Evolutionary conservation across 2,888 invertebrate genomes (phyloP).

Genomic region (Drosophila atripex): DNA sequence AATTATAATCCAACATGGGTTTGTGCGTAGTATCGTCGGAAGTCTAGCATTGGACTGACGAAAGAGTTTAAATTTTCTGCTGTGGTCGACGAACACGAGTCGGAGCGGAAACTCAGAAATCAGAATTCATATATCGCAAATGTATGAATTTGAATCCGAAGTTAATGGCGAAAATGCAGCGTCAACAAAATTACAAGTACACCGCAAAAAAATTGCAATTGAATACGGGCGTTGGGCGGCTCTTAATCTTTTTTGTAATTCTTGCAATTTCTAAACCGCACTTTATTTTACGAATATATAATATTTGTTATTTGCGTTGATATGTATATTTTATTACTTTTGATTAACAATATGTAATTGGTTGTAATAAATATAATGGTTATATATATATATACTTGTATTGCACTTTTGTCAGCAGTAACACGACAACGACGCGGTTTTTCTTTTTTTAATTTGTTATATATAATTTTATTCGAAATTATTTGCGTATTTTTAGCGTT

Average conservation of each 20-base stretch:
- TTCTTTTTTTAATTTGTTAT: slow-evolving; percentile 3
- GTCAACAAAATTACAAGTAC: slow-evolving; percentile 36
- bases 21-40: slow-evolving; percentile 64
- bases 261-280: slow-evolving; percentile 26
- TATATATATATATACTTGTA: slow-evolving; percentile 40
- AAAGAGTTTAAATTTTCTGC: slow-evolving; percentile 22
- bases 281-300: slow-evolving; percentile 15
- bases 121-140: slow-evolving; percentile 32
- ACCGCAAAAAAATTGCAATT: slow-evolving; percentile 40
- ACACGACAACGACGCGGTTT: slow-evolving; percentile 40
- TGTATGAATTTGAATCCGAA: slow-evolving; percentile 24
- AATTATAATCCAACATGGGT: slow-evolving; percentile 84
- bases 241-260: slow-evolving; percentile 15
- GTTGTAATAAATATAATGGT: slow-evolving; percentile 34
- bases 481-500: slow-evolving; percentile 32
- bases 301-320: slow-evolving; percentile 28
- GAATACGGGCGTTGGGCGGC: slow-evolving; percentile 8
- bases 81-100: slow-evolving; percentile 39
- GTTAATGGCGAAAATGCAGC: slow-evolving; percentile 17
- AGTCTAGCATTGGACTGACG: slow-evolving; percentile 30
- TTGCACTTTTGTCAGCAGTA: slow-evolving; percentile 53
- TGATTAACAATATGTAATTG: slow-evolving; percentile 45
- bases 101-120: slow-evolving; percentile 61
- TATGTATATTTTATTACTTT: slow-evolving; percentile 46
- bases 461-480: slow-evolving; percentile 59